Base-by-base conservation (phyloP, 2,888 invertebrate species). In the Eucera pruinosa region DNA sequence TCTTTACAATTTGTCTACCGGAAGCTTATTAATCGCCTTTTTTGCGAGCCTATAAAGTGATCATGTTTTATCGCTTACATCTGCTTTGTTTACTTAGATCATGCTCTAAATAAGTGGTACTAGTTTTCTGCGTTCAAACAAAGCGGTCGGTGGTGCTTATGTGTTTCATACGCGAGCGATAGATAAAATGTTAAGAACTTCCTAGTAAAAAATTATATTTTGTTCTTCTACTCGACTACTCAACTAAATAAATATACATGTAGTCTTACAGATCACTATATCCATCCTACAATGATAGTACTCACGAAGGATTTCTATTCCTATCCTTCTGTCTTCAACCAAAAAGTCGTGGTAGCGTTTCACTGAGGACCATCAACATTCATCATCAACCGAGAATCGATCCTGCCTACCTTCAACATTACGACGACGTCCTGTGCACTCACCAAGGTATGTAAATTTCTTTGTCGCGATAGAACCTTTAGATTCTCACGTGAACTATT, bases 281-380 rank as follows among this genome's bases (percentile, higher is more conserved):
- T 84, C 95, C 96, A 0, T 94, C 95, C 68, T 93, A 95, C 89
- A 94, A 94, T 80, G 94, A 95, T 84, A 92, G 93, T 0, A 92
- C 93, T 2, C 94, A 94, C 78, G 96, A 96, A 89, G 96, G 96
- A 0, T 95, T 96, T 86, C 94, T 96, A 81, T 93, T 95, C 77
- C 92, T 96, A 9, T 93, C 94, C 0, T 94, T 93, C 2, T 96
- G 96, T 79, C 88, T 95, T 80, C 95, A 96, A 87, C 96, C 97
- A 0, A 93, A 93, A 57, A 96, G 96, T 76, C 93, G 95, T 64
- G 97, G 97, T 0, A 92, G 91, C 2, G 92, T 98, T 3, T 93
- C 93, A 1, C 89, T 97, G 0, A 91, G 90, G 15, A 94, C 94
- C 41, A 89, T 91, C 33, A 94, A 95, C 86, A 94, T 95, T 7